These are phyloP conservation scores for Epinephelus malabaricus DNA, from an alignment of 2,797 vertebrate species.

Conservation along the genomic window DNA sequence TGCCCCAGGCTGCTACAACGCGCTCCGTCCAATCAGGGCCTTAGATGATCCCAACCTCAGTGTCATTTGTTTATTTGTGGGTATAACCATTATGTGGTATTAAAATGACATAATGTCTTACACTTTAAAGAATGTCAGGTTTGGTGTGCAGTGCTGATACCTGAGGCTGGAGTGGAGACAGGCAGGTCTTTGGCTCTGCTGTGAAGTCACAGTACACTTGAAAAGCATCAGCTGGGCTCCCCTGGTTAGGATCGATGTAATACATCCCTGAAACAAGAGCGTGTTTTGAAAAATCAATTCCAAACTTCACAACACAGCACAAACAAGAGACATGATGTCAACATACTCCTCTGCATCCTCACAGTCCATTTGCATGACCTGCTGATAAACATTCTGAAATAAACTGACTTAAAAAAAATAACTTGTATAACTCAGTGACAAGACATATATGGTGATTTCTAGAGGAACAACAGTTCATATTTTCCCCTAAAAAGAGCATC, in stretches of 20 bases:
- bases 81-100: too few species aligned
- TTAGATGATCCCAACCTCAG: not conserved
- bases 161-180: slow-evolving; percentile 83
- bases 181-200: slow-evolving; percentile 86
- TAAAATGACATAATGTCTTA: not conserved
- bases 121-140: not conserved
- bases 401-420: too few species aligned
- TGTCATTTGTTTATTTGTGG: not conserved
- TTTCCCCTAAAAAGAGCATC: not conserved
- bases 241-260: slow-evolving; percentile 91
- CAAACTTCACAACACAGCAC: not conserved
- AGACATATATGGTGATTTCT: not conserved
- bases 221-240: slow-evolving; percentile 86
- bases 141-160: slow-evolving; percentile 56
- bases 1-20: too few species aligned
- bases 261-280: slow-evolving; percentile 83
- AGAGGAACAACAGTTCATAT: not conserved
- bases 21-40: too few species aligned
- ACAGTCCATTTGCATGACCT: not conserved
- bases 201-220: slow-evolving; percentile 89
- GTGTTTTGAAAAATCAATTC: not conserved
- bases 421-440: too few species aligned
- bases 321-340: not conserved
- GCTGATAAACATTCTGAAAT: not conserved
- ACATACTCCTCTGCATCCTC: not conserved